These are phyloP conservation scores for Bombus consobrinus DNA, from an alignment of 1,140 invertebrate genomes.

Conservation along the genomic window DNA sequence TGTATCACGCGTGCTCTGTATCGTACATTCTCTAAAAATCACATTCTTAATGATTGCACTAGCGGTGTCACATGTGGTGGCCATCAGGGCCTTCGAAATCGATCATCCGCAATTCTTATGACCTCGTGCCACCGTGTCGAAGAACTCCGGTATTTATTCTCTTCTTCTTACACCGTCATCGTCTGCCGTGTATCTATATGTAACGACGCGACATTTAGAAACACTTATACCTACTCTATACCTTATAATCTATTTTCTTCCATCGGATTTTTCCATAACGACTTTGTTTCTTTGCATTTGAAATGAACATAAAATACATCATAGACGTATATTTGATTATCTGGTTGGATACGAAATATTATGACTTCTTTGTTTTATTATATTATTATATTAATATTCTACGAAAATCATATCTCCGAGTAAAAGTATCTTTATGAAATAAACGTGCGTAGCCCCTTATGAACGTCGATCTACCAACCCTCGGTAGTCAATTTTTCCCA, in stretches of 20 bases:
- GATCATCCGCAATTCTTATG: constrained; percentile 1
- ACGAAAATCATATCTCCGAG: no score
- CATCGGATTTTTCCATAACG: no score
- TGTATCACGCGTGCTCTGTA: neutral
- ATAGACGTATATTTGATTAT: no score
- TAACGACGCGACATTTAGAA: neutral
- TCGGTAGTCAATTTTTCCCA: neutral
- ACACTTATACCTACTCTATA: neutral
- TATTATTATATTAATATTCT: no score
- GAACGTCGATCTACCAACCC: neutral
- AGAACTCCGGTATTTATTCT: neutral
- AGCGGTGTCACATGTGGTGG: constrained; percentile 14
- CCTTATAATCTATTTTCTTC: neutral
- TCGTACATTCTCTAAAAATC: neutral
- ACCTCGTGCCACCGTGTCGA: neutral
- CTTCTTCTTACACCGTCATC: neutral
- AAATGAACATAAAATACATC: no score
- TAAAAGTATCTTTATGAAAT: neutral
- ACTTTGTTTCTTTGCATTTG: neutral
- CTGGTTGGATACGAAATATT: no score
- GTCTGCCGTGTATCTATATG: no score
- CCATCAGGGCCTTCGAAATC: neutral
- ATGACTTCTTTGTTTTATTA: no score
- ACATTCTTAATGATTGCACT: constrained; percentile 50
- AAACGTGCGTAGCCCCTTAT: neutral